A percentile compares a stretch with the other conserved stretches of the same genome.
phyloP scores from a whole-genome alignment of 1,140 invertebrate genomes.

The Gryllus bimaculatus region DNA sequence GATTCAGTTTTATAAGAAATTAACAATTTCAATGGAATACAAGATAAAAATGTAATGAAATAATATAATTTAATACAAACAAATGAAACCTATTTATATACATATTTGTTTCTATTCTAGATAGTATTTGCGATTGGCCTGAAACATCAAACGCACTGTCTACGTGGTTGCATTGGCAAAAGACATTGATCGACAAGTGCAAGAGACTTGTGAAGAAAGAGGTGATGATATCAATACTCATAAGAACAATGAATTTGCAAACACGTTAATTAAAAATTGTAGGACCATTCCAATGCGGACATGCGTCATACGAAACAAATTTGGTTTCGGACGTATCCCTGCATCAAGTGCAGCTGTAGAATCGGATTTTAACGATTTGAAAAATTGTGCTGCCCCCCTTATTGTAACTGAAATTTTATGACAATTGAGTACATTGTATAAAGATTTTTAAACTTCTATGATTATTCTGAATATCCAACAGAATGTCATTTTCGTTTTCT shows the following conservation, averaged over 20 bases:
- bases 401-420: too few species aligned
- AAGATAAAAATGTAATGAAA: too few species aligned
- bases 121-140: background rate
- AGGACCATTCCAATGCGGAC: slow-evolving; percentile 19
- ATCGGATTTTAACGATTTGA: background rate
- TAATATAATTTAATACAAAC: background rate
- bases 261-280: background rate
- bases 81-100: background rate
- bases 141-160: background rate
- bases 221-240: background rate
- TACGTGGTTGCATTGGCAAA: background rate
- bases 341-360: slow-evolving; percentile 1
- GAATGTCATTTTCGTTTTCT: too few species aligned
- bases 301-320: slow-evolving; percentile 17
- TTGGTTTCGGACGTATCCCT: slow-evolving; percentile 18
- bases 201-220: background rate
- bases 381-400: too few species aligned
- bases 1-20: too few species aligned
- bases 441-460: too few species aligned
- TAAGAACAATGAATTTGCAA: background rate
- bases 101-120: background rate
- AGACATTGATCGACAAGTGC: background rate
- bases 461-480: too few species aligned
- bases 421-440: too few species aligned
- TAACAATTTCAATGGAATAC: too few species aligned